These are phyloP conservation scores for Sebastes diploproa DNA, from an alignment of 2,797 vertebrate genomes.

Conservation along the genomic window DNA sequence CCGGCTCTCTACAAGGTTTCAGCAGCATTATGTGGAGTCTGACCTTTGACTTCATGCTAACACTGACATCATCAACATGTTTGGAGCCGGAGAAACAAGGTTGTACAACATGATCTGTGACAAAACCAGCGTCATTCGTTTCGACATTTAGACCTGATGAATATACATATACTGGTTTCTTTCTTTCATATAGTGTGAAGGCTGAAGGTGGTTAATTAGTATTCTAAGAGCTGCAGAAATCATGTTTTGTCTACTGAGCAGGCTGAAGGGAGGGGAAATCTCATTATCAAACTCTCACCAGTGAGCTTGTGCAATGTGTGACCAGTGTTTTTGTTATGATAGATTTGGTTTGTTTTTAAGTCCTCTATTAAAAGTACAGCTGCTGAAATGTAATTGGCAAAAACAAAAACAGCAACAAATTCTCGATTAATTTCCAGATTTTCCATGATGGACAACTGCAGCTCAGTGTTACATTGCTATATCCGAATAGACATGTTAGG, in stretches of 20 bases:
- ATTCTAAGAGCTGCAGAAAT: constrained; percentile 41
- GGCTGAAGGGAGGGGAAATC: constrained; percentile 17
- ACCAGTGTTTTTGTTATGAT: constrained; percentile 39
- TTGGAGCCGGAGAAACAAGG: constrained; percentile 31
- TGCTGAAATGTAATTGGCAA: constrained; percentile 25
- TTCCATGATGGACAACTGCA: neutral
- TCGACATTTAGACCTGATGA: constrained; percentile 34
- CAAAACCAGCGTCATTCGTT: constrained; percentile 12
- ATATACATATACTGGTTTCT: constrained; percentile 3
- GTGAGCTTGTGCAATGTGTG: constrained; percentile 30
- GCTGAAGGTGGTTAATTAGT: constrained; percentile 31
- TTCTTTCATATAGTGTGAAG: constrained; percentile 7
- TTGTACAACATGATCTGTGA: constrained; percentile 17
- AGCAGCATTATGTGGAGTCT: constrained; percentile 50
- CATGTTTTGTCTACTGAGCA: constrained; percentile 28
- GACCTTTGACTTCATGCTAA: constrained; percentile 63
- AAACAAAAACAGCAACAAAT: neutral
- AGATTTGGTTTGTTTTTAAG: constrained; percentile 33
- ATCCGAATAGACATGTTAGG: neutral
- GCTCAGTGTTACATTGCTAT: neutral
- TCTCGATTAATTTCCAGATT: neutral
- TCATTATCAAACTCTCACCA: constrained; percentile 56
- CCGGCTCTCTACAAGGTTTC: constrained; percentile 26
- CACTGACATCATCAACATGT: constrained; percentile 51
- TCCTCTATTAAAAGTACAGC: constrained; percentile 25